A percentile compares a stretch with the other conserved stretches of the same genome.
Conservation (phyloP, 2,888 invertebrate species). For the Pyrrhia umbra region DNA sequence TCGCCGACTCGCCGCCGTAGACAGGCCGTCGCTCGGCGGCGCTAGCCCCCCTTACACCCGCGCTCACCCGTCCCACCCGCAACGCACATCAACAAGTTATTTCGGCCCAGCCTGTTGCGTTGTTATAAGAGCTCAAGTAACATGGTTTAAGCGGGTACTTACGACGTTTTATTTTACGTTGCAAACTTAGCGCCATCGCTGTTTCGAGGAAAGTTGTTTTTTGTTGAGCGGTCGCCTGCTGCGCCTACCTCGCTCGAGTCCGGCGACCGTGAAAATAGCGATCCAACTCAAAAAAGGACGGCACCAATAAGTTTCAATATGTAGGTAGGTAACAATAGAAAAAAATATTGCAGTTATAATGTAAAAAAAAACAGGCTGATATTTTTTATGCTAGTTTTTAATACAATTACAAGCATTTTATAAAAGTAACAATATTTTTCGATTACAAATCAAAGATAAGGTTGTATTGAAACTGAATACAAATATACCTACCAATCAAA, state of each 20-base stretch:
- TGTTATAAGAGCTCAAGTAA: conserved; percentile 80
- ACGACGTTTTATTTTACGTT: conserved; percentile 72
- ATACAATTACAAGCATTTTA: too few relatives aligned
- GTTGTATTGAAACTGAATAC: conserved; percentile 15
- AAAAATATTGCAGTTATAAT: too few relatives aligned
- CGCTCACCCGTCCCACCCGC: conserved; percentile 80
- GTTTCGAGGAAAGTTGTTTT: conserved; percentile 90
- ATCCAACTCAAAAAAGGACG: conserved; percentile 70
- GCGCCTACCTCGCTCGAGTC: conserved; percentile 82
- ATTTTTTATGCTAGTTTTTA: too few relatives aligned
- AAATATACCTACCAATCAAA: conserved; percentile 1
- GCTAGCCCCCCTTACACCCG: conserved; percentile 83
- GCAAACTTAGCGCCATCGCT: conserved; percentile 87
- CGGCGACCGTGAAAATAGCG: conserved; percentile 86
- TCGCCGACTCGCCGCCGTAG: conserved; percentile 96
- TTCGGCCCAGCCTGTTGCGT: conserved; percentile 81
- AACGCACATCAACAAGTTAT: conserved; percentile 90
- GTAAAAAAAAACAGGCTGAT: too few relatives aligned
- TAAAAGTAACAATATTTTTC: conserved; percentile 8
- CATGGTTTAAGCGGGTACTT: conserved; percentile 70
- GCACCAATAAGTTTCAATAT: conserved; percentile 56
- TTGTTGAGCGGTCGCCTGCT: conserved; percentile 84
- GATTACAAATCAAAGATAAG: too few relatives aligned
- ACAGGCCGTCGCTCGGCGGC: conserved; percentile 93
- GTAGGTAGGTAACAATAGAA: too few relatives aligned